Percentiles rank a stretch among this genome's conserved stretches.
Evolutionary conservation across 1,140 invertebrate species (phyloP).

Genomic region (Sweltsa coloradensis): DNA sequence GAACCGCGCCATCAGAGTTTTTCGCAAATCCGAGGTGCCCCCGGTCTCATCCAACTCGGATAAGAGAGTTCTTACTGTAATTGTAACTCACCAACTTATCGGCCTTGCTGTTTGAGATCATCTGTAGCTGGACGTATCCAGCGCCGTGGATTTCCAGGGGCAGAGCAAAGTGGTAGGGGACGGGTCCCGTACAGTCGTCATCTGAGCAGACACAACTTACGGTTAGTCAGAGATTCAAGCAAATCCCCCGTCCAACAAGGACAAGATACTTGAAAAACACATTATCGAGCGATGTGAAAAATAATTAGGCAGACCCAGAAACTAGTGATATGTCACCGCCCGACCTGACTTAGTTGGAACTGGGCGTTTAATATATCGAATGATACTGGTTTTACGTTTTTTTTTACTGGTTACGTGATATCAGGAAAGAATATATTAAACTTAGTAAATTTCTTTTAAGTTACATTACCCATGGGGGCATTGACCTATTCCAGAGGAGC

Average conservation of each 20-base stretch:
- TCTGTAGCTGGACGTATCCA: conserved; percentile 56
- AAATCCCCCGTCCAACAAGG: neutral
- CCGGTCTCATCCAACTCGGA: too few species aligned
- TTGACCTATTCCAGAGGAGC: too few species aligned
- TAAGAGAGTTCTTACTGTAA: too few species aligned
- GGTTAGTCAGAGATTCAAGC: neutral
- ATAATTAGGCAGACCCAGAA: neutral
- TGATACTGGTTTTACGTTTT: neutral
- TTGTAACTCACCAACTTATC: conserved; percentile 39
- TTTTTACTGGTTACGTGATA: too few species aligned
- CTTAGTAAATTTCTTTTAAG: too few species aligned
- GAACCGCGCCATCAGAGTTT: too few species aligned
- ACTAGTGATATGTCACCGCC: neutral
- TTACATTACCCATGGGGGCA: too few species aligned
- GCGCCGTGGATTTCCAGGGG: conserved; percentile 62
- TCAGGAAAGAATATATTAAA: too few species aligned
- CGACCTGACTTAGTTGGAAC: neutral
- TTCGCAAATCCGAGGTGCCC: too few species aligned
- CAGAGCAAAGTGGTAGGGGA: conserved; percentile 52
- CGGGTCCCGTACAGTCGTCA: conserved; percentile 43
- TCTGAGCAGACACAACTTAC: conserved; percentile 31
- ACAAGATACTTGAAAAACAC: conserved; percentile 1
- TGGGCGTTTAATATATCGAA: neutral
- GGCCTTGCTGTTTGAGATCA: conserved; percentile 47
- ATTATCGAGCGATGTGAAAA: too few species aligned